These are phyloP conservation scores for Hyperoplus immaculatus DNA, from an alignment of 2,797 vertebrate species.

Conservation along the genomic window DNA sequence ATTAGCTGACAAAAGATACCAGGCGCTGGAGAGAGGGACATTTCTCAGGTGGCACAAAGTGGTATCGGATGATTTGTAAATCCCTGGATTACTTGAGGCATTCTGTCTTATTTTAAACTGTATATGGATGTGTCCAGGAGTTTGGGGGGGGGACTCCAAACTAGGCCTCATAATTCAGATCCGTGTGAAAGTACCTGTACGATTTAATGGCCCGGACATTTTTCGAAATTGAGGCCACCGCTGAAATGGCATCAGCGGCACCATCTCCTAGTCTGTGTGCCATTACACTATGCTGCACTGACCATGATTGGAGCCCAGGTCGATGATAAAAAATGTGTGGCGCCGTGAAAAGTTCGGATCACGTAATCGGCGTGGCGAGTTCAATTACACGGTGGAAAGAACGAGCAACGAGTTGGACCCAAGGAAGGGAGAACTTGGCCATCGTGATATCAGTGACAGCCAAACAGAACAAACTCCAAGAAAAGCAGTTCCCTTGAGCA, in stretches of 20 bases:
- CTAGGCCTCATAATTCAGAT: conserved; percentile 35
- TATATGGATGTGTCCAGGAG: neutral
- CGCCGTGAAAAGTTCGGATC: conserved; percentile 27
- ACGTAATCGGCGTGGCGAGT: conserved; percentile 23
- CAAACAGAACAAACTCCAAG: neutral
- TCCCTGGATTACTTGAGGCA: conserved; percentile 19
- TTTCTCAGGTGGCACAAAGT: conserved; percentile 44
- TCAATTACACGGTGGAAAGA: conserved; percentile 26
- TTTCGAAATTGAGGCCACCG: conserved; percentile 41
- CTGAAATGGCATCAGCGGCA: conserved; percentile 21
- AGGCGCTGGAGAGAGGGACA: conserved; percentile 14
- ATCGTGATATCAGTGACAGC: conserved; percentile 8
- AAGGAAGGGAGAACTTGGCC: conserved; percentile 21
- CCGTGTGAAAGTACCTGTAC: conserved; percentile 37
- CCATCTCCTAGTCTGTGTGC: conserved; percentile 12
- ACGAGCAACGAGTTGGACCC: conserved; percentile 1
- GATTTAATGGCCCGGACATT: conserved; percentile 43
- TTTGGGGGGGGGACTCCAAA: conserved; percentile 23
- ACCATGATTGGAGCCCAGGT: conserved; percentile 1
- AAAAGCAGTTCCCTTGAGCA: conserved; percentile 26
- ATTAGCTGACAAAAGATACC: conserved; percentile 59
- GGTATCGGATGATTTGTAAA: conserved; percentile 42
- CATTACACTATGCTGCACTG: conserved; percentile 27
- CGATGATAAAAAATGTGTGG: conserved; percentile 15
- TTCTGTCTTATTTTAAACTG: conserved; percentile 39